These are phyloP conservation scores for Percina caprodes DNA, from an alignment of 2,113 vertebrate genomes.

Conservation along the genomic window DNA sequence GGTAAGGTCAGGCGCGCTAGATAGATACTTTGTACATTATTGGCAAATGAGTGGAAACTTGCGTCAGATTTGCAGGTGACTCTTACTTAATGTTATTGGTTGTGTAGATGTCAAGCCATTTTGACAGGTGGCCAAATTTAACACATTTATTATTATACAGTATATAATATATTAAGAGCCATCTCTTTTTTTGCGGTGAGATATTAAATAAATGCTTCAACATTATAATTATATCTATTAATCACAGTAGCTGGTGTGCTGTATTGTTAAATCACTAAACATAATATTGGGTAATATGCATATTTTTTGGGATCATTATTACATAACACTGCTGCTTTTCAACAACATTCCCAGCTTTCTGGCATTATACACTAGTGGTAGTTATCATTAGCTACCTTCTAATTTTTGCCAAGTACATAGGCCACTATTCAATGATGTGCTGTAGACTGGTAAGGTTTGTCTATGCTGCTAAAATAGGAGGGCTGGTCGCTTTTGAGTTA, in stretches of 20 bases:
- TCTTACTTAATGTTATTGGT: background rate
- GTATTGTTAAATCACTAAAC: background rate
- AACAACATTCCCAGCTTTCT: background rate
- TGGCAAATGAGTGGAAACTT: constrained; percentile 2
- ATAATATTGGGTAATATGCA: background rate
- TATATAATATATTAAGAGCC: background rate
- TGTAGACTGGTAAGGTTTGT: background rate
- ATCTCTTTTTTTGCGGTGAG: background rate
- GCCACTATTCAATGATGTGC: background rate
- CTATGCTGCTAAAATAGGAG: background rate
- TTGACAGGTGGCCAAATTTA: background rate
- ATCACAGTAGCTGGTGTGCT: background rate
- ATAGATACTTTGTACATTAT: background rate
- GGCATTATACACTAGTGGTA: background rate
- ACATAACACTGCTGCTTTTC: background rate
- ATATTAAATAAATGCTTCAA: background rate
- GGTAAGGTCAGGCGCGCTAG: background rate
- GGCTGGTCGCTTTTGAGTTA: background rate
- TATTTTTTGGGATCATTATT: background rate
- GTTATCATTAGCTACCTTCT: background rate
- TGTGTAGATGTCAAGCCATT: background rate
- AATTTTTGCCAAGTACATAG: constrained; percentile 23
- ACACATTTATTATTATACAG: background rate
- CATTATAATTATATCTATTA: background rate
- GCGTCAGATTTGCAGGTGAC: background rate